Evolutionary conservation across 2,797 vertebrate species (phyloP), one percentile per base, ranked within the genome.

Genomic region (Staurois parvus): DNA sequence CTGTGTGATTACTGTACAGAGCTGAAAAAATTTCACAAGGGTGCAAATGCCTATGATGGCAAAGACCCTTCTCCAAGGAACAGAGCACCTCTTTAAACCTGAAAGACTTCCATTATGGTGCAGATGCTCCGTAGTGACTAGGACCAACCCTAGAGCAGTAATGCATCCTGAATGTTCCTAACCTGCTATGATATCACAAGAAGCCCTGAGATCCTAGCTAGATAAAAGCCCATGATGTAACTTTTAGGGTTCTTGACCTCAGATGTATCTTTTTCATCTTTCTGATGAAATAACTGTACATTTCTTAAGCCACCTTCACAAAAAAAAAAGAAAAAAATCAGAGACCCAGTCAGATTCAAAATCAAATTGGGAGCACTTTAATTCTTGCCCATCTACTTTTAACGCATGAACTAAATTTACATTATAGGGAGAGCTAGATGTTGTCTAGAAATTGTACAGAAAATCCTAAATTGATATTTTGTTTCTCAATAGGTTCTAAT

Each of bases 341-440:
- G 37, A 40, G 6, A 40, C 37, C 37, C 9, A 10, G 12, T 29
- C n/a, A 10, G 8, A 79, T 28, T 19, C 17, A 4, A 28, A 37
- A 68, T 42, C 64, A 17, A 2, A 69, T 34, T 45, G 42, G 42
- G 32, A 59, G 79, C 79, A 70, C 79, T 80, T 59, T 72, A 72
- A 5, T 52, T 34, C 21, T 28, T 24, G 21, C 12, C 24, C 45
- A 72, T 40, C 8, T 32, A 34, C 15, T 32, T 32, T 52, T 48
- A 17, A 15, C 21, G 52, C 52, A 59, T 59, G 52, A 9, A 59
- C 52, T 59, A 7, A 7, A 1, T 59, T 59, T 3, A 24, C 19
- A 0, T 2, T 59, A 59, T n/a, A 21, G 52, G 52, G 19, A 52
- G 48, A 5, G 17, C 48, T 52, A 59, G 11, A 59, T 24, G 6